Conservation (phyloP, 2,888 invertebrate genomes). For the Leucozona laternaria region DNA sequence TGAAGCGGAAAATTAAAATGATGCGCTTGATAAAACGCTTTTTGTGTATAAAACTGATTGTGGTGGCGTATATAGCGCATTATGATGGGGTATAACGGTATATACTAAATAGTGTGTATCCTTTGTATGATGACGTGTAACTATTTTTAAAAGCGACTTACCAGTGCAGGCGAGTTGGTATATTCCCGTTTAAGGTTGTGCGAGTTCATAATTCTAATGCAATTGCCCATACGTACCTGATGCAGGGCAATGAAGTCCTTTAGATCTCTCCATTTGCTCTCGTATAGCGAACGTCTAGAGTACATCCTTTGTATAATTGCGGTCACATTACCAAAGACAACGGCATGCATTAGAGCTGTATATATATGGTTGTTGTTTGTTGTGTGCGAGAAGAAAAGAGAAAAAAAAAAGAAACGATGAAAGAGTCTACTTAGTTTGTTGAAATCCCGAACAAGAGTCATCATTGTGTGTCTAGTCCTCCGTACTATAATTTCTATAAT, state of each 20-base stretch:
- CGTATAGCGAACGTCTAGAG: constrained; percentile 95
- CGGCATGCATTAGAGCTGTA: constrained; percentile 98
- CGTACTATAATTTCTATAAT: too few relatives aligned
- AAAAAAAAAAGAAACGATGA: constrained; percentile 35
- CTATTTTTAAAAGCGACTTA: constrained; percentile 72
- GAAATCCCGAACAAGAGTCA: not conserved
- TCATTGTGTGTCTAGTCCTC: not conserved
- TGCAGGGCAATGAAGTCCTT: constrained; percentile 97
- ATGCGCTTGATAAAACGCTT: constrained; percentile 58
- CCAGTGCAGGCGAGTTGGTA: constrained; percentile 70
- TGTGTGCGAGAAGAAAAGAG: constrained; percentile 5
- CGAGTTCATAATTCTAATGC: constrained; percentile 75
- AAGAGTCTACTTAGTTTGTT: not conserved
- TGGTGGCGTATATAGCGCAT: constrained; percentile 4
- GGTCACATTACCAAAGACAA: constrained; percentile 98
- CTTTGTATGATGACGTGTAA: constrained; percentile 65
- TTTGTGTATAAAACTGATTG: constrained; percentile 31
- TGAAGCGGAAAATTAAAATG: constrained; percentile 70
- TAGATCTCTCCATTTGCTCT: constrained; percentile 96
- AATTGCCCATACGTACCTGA: constrained; percentile 85
- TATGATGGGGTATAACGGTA: not conserved
- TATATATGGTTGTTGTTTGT: not conserved
- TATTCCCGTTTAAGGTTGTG: constrained; percentile 75
- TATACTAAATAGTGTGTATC: constrained; percentile 52
- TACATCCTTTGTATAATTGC: constrained; percentile 99